Evolutionary conservation across 2,888 invertebrate species (phyloP).

Genomic region (Ctena decussata): DNA sequence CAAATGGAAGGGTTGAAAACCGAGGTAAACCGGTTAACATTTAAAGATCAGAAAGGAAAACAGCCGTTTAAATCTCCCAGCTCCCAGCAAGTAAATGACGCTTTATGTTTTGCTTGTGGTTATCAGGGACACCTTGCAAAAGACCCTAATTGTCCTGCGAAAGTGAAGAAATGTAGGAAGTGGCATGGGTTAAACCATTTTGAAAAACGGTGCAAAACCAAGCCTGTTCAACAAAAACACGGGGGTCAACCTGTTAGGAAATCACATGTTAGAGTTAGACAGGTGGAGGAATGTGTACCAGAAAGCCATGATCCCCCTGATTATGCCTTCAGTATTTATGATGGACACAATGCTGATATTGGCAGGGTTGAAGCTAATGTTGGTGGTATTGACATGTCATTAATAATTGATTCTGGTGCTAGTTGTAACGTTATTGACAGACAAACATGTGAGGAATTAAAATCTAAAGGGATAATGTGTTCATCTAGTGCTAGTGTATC

Average conservation of each 20-base stretch:
- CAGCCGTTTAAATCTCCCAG: too few species aligned
- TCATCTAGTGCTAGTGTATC: background rate
- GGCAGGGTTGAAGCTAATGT: background rate
- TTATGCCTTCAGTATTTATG: conserved; percentile 11
- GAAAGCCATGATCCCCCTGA: background rate
- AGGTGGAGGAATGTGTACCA: background rate
- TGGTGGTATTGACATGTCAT: background rate
- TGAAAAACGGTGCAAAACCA: conserved; percentile 28
- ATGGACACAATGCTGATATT: background rate
- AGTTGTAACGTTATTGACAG: background rate
- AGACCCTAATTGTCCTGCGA: conserved; percentile 22
- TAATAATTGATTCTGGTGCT: conserved; percentile 23
- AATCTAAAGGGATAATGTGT: conserved; percentile 10
- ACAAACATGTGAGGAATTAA: background rate
- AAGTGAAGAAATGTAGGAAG: conserved; percentile 20
- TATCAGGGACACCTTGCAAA: conserved; percentile 20
- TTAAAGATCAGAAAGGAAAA: background rate
- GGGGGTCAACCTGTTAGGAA: too few species aligned
- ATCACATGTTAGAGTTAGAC: too few species aligned
- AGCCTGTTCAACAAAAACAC: background rate
- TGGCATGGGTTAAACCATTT: conserved; percentile 38
- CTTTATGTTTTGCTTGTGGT: conserved; percentile 30
- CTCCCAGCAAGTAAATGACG: background rate
- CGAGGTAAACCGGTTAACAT: background rate
- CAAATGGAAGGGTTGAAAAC: conserved; percentile 20